phyloP scores from a whole-genome alignment of 2,797 vertebrate species.

The Lepidocolaptes lacrymiger region DNA sequence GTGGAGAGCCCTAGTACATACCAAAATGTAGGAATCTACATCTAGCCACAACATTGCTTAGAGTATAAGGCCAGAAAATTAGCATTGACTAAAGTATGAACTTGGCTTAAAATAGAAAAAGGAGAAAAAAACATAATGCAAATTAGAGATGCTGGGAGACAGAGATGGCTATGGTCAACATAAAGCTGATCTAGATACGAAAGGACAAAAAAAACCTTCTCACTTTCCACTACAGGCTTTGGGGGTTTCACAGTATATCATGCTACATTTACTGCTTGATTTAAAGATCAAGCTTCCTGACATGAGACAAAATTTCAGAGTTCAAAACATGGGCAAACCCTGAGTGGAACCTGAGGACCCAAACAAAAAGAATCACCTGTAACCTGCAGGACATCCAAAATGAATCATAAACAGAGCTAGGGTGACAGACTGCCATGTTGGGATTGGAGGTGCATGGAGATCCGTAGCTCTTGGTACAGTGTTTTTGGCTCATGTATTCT shows the following conservation, averaged over 20 bases:
- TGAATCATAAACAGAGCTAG: background rate
- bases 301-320: background rate
- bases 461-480: background rate
- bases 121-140: background rate
- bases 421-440: background rate
- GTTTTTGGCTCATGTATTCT: background rate
- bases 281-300: background rate
- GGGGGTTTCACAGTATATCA: background rate
- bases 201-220: background rate
- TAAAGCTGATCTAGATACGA: background rate
- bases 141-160: background rate
- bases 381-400: background rate
- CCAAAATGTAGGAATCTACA: background rate
- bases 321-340: background rate
- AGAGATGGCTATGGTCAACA: background rate
- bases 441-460: background rate
- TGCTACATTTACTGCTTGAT: background rate
- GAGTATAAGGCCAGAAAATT: background rate
- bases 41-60: background rate
- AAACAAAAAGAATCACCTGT: background rate
- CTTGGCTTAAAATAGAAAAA: background rate
- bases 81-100: background rate
- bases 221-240: background rate
- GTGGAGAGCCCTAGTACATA: background rate
- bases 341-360: background rate